phyloP scores from a whole-genome alignment of 1,140 invertebrate genomes.

The Drosophila guanche region DNA sequence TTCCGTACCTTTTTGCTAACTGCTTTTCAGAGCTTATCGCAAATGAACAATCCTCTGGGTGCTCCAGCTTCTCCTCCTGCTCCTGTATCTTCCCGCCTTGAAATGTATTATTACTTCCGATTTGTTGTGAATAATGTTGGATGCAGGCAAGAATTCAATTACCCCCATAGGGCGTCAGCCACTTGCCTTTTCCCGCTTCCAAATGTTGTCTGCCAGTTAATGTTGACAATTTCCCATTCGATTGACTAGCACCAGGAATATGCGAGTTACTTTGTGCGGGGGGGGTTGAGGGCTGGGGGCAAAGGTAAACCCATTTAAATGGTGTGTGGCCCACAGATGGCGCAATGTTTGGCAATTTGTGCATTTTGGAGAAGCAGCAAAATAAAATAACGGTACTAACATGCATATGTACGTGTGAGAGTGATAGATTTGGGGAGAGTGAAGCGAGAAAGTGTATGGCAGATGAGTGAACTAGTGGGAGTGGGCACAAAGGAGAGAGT shows the following conservation, averaged over 20 bases:
- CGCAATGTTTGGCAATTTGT: constrained; percentile 79
- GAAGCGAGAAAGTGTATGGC: not conserved
- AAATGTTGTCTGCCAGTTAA: constrained; percentile 68
- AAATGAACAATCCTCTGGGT: constrained; percentile 34
- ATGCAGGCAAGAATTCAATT: constrained; percentile 76
- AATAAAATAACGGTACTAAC: constrained; percentile 66
- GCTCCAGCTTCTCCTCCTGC: constrained; percentile 1
- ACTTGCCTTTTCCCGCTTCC: not conserved
- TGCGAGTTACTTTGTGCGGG: constrained; percentile 15
- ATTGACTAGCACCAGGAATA: constrained; percentile 60
- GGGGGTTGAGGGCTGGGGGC: constrained; percentile 21
- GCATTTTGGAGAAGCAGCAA: constrained; percentile 46
- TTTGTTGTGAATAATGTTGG: constrained; percentile 76
- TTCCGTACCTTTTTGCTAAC: constrained; percentile 16
- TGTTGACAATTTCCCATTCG: constrained; percentile 81
- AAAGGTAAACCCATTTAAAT: constrained; percentile 53
- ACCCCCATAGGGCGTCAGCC: constrained; percentile 21
- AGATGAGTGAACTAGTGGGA: not conserved
- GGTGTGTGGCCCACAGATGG: constrained; percentile 34
- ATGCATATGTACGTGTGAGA: constrained; percentile 24
- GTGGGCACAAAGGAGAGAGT: too few relatives aligned
- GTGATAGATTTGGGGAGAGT: constrained; percentile 19
- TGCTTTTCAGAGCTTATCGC: constrained; percentile 54
- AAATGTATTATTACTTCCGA: constrained; percentile 75
- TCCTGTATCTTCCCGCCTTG: constrained; percentile 11